A percentile compares a stretch with the other conserved stretches of the same genome.
Evolutionary conservation across 2,113 vertebrate genomes (phyloP).

Genomic region (Aegithalos caudatus): DNA sequence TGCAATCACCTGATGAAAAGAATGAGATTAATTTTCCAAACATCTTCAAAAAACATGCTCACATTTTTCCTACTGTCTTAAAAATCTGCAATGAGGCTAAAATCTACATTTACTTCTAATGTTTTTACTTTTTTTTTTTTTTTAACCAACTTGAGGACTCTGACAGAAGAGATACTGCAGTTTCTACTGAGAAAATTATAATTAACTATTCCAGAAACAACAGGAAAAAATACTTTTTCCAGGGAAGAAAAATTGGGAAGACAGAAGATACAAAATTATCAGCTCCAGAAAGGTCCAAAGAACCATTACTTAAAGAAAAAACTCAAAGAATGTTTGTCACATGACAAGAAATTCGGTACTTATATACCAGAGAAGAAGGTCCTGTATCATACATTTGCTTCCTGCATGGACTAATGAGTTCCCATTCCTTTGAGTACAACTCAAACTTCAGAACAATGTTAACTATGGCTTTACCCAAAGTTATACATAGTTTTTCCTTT

Average conservation of each 20-base stretch:
- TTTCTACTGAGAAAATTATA: not conserved
- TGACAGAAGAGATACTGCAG: not conserved
- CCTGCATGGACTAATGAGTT: not conserved
- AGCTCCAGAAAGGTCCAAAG: not conserved
- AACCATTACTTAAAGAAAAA: not conserved
- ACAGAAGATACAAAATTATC: not conserved
- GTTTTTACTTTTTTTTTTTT: not conserved
- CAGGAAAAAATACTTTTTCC: not conserved
- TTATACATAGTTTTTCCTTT: not conserved
- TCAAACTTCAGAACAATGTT: not conserved
- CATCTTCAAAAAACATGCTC: not conserved
- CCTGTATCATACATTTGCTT: not conserved
- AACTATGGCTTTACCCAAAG: rapidly evolving
- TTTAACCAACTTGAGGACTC: not conserved
- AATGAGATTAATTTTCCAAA: not conserved
- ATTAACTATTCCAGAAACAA: not conserved
- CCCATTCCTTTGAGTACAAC: not conserved
- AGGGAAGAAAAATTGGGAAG: not conserved
- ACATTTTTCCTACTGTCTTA: not conserved
- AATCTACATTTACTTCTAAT: not conserved
- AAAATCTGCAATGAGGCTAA: not conserved
- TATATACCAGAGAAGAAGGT: not conserved
- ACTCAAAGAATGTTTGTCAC: not conserved
- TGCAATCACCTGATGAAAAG: not conserved
- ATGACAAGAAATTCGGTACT: not conserved